Percentiles rank a stretch among this genome's conserved stretches.
Conservation (phyloP, 2,888 invertebrate genomes). For the Drosophila pegasa region DNA sequence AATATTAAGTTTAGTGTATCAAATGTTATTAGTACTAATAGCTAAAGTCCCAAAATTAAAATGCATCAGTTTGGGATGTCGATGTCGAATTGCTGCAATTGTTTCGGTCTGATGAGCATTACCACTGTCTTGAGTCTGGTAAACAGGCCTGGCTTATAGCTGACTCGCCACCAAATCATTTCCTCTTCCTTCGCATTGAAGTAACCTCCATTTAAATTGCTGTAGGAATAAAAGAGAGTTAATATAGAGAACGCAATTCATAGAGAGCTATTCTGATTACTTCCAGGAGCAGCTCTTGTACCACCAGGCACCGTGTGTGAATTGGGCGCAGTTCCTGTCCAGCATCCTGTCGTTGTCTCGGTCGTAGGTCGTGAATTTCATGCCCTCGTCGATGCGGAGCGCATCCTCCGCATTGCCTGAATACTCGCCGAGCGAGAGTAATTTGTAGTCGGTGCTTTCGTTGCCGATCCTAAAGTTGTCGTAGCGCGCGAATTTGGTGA, state of each 20-base stretch:
- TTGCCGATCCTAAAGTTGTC: conserved; percentile 12
- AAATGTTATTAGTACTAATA: too few species aligned
- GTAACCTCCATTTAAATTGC: conserved; percentile 24
- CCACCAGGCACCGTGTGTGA: conserved; percentile 14
- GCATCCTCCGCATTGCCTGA: conserved; percentile 5
- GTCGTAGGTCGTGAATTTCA: conserved; percentile 12
- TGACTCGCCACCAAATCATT: conserved; percentile 8
- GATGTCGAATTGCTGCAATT: neutral
- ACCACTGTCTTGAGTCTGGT: conserved; percentile 2
- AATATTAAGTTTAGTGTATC: too few species aligned
- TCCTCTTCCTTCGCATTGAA: neutral
- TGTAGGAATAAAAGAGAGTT: neutral
- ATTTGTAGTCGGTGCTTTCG: neutral
- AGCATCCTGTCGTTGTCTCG: conserved; percentile 7
- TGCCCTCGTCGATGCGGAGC: conserved; percentile 10
- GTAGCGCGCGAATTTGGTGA: conserved; percentile 5
- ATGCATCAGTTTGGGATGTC: too few species aligned
- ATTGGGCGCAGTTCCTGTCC: conserved; percentile 9
- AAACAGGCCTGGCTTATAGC: too few species aligned
- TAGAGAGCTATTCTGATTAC: neutral
- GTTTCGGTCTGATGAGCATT: conserved; percentile 13
- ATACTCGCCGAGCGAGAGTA: conserved; percentile 5
- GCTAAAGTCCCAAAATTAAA: too few species aligned
- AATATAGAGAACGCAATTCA: neutral
- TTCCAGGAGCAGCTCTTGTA: conserved; percentile 22